Evolutionary conservation across 2,797 vertebrate species (phyloP), one percentile per base, ranked within the genome.

Genomic region (Macropus fuliginosus): DNA sequence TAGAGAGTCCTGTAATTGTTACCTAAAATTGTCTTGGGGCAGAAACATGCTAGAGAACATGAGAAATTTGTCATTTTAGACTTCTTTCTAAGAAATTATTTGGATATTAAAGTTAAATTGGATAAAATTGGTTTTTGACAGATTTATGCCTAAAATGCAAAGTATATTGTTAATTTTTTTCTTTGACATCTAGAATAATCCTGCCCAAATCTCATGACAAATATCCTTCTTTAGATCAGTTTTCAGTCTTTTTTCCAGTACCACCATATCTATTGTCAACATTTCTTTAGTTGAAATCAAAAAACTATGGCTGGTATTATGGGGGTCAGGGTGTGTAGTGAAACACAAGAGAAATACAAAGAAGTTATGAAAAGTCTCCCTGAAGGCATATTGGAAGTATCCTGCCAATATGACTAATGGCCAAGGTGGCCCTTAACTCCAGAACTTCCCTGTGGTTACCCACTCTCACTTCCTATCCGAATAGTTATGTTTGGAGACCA

Each of bases 391-490:
- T 27, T 46, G 24, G 56, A 55, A 46, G 52, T 91, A 54, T 18
- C 29, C 54, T 91, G 87, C 94, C 18, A 27, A 52, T 56, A 90
- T 34, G 16, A 1, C 91, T 56, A 59, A 93, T 46, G 91, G 91
- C 59, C 54, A 62, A 93, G 54, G 54, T 90, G 13, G 18, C 34
- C 62, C n/a, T 91, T 0, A 5, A 34, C 52, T 50, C 81, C 92
- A 27, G 40, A 46, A 52, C 87, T 91, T 91, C 91, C 54, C 50
- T 1, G 3, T 27, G 87, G 59, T 94, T 89, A 93, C 90, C 93
- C 92, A 92, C 94, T 94, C 94, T 92, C 91, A 91, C 62, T 96
- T 95, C 93, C 96, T 3, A 0, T 87, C 56, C 31, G 55, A 55
- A 90, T 95, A 40, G 54, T 81, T 29, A 27, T 52, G 87, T 56